Percentiles rank a stretch among this genome's conserved stretches.
phyloP scores from a whole-genome alignment of 1,140 invertebrate species.

The Plectus sambesii region DNA sequence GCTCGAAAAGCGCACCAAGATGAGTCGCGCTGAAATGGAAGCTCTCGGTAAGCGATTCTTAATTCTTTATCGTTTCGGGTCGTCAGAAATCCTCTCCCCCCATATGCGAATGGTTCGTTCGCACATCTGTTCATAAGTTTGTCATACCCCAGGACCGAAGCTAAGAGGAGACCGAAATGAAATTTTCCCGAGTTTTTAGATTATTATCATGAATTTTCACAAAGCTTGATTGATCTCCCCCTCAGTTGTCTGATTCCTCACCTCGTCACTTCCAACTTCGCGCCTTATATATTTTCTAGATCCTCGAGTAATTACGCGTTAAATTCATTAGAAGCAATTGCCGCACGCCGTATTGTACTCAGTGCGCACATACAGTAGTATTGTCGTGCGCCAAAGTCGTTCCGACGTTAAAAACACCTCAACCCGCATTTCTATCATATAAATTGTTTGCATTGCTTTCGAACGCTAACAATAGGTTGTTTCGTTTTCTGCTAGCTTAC shows the following conservation, averaged over 20 bases:
- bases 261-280: no score
- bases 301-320: neutral
- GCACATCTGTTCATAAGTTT: neutral
- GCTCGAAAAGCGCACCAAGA: constrained; percentile 84
- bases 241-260: no score
- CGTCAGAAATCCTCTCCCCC: neutral
- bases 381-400: neutral
- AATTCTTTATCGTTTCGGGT: neutral
- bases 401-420: neutral
- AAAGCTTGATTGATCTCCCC: neutral
- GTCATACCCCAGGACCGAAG: neutral
- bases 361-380: no score
- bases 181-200: constrained; percentile 7
- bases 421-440: neutral
- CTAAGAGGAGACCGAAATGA: neutral
- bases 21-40: constrained; percentile 91
- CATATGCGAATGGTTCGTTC: neutral
- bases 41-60: constrained; percentile 52
- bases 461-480: neutral
- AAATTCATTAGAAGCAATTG: neutral
- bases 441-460: neutral
- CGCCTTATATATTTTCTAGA: no score
- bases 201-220: constrained; percentile 14
- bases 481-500: neutral
- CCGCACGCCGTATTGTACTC: neutral